These are phyloP conservation scores for Aleadryas rufinucha DNA, from an alignment of 2,113 vertebrate genomes.

Conservation along the genomic window DNA sequence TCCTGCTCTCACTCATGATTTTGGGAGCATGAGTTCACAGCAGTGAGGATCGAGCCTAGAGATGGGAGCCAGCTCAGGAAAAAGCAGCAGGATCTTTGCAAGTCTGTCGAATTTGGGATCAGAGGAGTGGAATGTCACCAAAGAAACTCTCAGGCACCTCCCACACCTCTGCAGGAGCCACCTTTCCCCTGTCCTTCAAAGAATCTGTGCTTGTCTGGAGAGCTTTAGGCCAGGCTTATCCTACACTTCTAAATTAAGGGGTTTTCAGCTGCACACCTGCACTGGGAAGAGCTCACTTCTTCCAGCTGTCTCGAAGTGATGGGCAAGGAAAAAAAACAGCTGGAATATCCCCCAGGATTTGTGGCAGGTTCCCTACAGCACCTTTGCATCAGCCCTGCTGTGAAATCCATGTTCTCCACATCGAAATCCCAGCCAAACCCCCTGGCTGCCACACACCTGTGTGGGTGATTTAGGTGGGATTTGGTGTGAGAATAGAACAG, in stretches of 20 bases:
- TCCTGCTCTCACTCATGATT: not conserved
- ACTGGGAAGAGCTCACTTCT: not conserved
- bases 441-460: not conserved
- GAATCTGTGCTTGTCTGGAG: not conserved
- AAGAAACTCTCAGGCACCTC: not conserved
- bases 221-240: not conserved
- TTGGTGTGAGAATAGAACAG: not conserved
- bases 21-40: not conserved
- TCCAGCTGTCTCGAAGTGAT: not conserved
- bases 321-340: not conserved
- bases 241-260: not conserved
- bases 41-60: fast-evolving
- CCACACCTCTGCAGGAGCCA: not conserved
- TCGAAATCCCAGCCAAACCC: not conserved
- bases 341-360: not conserved
- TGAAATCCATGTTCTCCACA: not conserved
- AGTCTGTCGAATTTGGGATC: not conserved
- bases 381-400: not conserved
- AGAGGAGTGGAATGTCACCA: not conserved
- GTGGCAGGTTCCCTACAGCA: not conserved
- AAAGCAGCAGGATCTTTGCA: not conserved
- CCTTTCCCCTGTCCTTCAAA: not conserved
- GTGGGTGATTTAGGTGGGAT: not conserved
- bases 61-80: not conserved
- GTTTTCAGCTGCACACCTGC: not conserved